phyloP scores from a whole-genome alignment of 2,113 vertebrate species.

The Cryptomyrus ogoouensis region DNA sequence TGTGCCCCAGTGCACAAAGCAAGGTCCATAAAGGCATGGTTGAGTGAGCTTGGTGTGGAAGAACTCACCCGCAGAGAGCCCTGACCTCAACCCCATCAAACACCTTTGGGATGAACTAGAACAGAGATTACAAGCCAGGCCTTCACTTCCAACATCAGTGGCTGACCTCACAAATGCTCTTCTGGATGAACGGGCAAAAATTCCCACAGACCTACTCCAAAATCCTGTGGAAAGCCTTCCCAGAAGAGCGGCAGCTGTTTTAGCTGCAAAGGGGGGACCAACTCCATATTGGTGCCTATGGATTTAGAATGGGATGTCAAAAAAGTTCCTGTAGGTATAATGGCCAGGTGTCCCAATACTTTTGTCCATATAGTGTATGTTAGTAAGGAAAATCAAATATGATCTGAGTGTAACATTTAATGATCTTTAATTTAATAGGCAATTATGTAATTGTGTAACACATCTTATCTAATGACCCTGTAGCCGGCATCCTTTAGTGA shows the following conservation, averaged over 20 bases:
- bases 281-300: too few species aligned
- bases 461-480: not conserved
- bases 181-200: not conserved
- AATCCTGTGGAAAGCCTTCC: not conserved
- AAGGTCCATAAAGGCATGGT: not conserved
- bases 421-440: not conserved
- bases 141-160: not conserved
- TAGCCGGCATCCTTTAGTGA: not conserved
- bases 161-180: not conserved
- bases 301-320: not conserved
- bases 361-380: not conserved
- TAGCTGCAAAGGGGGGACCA: not conserved
- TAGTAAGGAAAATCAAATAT: not conserved
- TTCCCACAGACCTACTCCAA: not conserved
- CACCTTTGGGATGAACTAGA: not conserved
- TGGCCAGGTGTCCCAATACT: not conserved
- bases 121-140: not conserved
- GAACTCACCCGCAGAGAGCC: not conserved
- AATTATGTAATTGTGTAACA: not conserved
- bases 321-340: not conserved
- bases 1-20: not conserved
- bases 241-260: not conserved
- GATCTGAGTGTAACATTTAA: not conserved
- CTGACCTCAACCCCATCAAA: not conserved
- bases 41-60: not conserved